Percentiles rank a stretch among this genome's conserved stretches.
Evolutionary conservation across 2,113 vertebrate species (phyloP).

Genomic region (Meriones unguiculatus): DNA sequence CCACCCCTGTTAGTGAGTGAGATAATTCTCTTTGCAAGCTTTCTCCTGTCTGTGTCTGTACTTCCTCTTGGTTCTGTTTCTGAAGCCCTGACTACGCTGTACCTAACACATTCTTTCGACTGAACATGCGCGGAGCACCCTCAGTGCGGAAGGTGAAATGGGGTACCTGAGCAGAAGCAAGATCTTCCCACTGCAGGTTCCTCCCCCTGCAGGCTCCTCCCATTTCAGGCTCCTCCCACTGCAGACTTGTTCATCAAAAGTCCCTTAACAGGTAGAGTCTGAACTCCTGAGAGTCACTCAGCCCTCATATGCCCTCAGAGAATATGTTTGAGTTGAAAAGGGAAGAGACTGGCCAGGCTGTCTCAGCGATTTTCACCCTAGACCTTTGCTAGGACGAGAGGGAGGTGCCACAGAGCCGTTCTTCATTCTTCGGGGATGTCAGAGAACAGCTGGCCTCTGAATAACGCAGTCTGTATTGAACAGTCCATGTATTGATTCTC

Average conservation of each 20-base stretch:
- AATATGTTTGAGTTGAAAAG: neutral
- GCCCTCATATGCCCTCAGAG: no score
- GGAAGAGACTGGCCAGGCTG: neutral
- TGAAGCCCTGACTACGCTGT: neutral
- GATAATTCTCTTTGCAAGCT: no score
- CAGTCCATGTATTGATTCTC: neutral
- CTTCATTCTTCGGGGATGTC: neutral
- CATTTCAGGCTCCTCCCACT: neutral
- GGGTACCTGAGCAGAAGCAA: no score
- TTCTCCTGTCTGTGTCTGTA: neutral
- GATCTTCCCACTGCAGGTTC: neutral
- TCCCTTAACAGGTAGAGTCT: neutral
- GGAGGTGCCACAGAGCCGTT: neutral
- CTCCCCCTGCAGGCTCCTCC: neutral
- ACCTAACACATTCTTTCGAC: no score
- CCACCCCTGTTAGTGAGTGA: no score
- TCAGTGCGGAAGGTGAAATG: neutral
- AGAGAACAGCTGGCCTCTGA: neutral
- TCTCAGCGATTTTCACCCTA: neutral
- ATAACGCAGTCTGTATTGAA: neutral
- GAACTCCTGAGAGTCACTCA: neutral
- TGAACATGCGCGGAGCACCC: neutral
- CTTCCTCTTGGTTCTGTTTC: neutral
- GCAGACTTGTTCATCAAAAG: neutral
- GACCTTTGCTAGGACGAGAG: neutral